Conservation (phyloP, 2,888 invertebrate species). For the Polydesmus complanatus region DNA sequence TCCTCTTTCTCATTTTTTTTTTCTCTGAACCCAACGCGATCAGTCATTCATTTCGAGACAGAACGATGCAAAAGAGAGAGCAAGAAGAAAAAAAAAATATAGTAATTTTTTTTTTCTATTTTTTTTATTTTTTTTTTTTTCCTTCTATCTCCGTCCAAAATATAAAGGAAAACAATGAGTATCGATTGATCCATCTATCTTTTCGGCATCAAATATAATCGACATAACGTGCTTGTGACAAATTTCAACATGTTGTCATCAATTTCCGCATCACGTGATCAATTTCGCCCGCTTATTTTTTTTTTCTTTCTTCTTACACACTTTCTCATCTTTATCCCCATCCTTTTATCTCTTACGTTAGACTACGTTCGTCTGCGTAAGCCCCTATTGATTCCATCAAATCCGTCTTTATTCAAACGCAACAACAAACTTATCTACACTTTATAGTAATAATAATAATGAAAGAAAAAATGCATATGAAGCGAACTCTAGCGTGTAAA, state of each 20-base stretch:
- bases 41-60: no score
- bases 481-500: no score
- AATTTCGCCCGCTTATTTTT: background rate
- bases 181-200: background rate
- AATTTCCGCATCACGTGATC: background rate
- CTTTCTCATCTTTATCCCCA: background rate
- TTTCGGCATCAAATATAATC: background rate
- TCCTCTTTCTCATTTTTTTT: no score
- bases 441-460: no score
- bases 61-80: no score
- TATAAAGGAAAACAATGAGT: background rate
- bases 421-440: background rate
- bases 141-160: no score
- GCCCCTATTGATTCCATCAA: background rate
- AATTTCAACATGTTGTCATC: background rate
- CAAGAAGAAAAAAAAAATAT: no score
- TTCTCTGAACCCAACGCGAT: no score
- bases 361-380: background rate
- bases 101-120: no score
- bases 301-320: background rate
- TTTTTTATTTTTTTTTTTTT: no score
- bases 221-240: background rate
- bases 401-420: background rate
- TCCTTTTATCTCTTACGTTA: background rate
- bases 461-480: no score